phyloP scores from a whole-genome alignment of 1,140 invertebrate genomes.

The Papilio polyxenes region DNA sequence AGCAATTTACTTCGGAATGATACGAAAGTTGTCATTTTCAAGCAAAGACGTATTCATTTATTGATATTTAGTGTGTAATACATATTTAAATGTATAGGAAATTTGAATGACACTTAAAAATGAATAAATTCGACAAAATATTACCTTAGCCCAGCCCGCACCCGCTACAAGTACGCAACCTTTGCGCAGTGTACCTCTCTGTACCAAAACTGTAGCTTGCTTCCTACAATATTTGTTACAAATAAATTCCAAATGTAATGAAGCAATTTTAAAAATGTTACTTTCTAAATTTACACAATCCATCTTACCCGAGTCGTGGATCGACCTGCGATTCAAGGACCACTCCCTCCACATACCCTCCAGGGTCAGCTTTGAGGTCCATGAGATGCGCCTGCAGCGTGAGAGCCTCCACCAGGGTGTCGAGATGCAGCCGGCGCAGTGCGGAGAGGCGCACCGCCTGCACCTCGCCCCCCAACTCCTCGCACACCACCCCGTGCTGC shows the following conservation, averaged over 20 bases:
- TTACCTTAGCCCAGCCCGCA: slow-evolving; percentile 87
- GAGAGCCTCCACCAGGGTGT: slow-evolving; percentile 91
- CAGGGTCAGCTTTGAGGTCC: slow-evolving; percentile 90
- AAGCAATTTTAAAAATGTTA: slow-evolving; percentile 44
- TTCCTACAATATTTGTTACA: slow-evolving; percentile 82
- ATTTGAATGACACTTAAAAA: neutral
- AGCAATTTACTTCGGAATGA: too few relatives aligned
- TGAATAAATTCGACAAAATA: neutral
- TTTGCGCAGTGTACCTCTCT: slow-evolving; percentile 93
- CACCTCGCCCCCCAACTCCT: slow-evolving; percentile 95
- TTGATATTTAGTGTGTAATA: too few relatives aligned
- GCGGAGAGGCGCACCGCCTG: slow-evolving; percentile 97
- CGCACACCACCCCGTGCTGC: slow-evolving; percentile 90
- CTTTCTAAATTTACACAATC: too few relatives aligned
- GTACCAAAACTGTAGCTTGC: slow-evolving; percentile 92
- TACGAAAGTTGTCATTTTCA: too few relatives aligned
- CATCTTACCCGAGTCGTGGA: slow-evolving; percentile 83
- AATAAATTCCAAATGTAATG: neutral
- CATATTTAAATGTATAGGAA: neutral
- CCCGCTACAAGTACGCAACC: slow-evolving; percentile 93
- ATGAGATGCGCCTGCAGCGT: slow-evolving; percentile 93
- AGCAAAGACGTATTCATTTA: too few relatives aligned
- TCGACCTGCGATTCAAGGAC: slow-evolving; percentile 94
- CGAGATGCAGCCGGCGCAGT: slow-evolving; percentile 90
- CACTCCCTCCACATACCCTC: slow-evolving; percentile 92